These are phyloP conservation scores for Seladonia tumulorum DNA, from an alignment of 2,888 invertebrate genomes.

Conservation along the genomic window DNA sequence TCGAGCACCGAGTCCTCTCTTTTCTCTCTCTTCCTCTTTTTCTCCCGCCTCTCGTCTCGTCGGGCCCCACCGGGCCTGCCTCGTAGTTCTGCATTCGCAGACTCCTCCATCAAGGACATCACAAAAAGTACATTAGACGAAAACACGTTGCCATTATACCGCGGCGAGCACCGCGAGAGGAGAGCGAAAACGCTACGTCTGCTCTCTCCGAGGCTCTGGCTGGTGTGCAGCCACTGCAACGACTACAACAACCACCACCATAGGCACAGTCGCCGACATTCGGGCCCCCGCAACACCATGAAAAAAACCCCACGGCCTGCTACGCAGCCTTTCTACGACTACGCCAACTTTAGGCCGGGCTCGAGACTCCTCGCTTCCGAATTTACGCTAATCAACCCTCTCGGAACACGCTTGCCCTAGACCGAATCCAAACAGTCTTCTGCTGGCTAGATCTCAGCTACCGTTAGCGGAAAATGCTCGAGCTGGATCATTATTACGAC, in stretches of 20 bases:
- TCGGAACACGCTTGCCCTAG: not conserved
- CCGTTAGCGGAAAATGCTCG: no score
- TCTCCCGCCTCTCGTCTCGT: slow-evolving; percentile 56
- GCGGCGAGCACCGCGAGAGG: slow-evolving; percentile 73
- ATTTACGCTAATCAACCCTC: not conserved
- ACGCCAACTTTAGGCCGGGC: slow-evolving; percentile 71
- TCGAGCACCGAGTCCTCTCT: slow-evolving; percentile 53
- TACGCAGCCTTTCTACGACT: slow-evolving; percentile 70
- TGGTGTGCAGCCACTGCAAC: slow-evolving; percentile 53
- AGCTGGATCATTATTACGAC: no score
- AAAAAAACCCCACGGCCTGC: slow-evolving; percentile 68
- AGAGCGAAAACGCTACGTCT: slow-evolving; percentile 74
- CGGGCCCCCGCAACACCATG: slow-evolving; percentile 69
- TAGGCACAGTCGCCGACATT: slow-evolving; percentile 47
- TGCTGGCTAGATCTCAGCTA: no score
- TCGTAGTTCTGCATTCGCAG: slow-evolving; percentile 84
- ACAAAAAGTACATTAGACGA: slow-evolving; percentile 84
- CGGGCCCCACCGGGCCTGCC: slow-evolving; percentile 74
- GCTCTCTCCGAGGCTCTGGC: slow-evolving; percentile 49
- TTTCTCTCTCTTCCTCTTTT: slow-evolving; percentile 36
- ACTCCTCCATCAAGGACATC: slow-evolving; percentile 84
- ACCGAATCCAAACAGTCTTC: not conserved
- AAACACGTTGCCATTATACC: slow-evolving; percentile 84
- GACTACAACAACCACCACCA: slow-evolving; percentile 56
- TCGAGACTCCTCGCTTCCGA: slow-evolving; percentile 54